phyloP scores from a whole-genome alignment of 1,140 invertebrate genomes.

The Chlorops oryzae region DNA sequence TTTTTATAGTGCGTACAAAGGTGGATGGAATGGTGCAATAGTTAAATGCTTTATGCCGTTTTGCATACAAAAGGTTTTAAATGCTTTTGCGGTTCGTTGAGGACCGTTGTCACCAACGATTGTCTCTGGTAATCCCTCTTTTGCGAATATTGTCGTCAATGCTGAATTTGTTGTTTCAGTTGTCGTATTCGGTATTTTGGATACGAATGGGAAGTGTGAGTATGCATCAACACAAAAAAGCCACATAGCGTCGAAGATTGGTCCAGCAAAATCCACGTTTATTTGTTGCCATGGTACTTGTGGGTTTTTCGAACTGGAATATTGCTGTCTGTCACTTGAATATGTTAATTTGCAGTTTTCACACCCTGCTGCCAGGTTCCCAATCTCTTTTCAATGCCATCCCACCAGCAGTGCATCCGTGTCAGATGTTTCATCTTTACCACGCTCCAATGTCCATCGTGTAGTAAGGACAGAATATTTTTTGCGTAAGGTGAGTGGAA shows the following conservation, averaged over 20 bases:
- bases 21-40: background rate
- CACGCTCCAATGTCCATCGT: no score
- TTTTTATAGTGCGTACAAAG: no score
- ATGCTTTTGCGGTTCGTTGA: background rate
- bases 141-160: background rate
- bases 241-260: background rate
- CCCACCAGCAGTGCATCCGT: no score
- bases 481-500: no score
- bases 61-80: background rate
- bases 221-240: background rate
- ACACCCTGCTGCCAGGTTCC: no score
- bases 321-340: background rate
- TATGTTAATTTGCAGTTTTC: no score
- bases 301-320: no score
- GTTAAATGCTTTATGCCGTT: background rate
- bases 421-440: no score
- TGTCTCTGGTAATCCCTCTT: background rate
- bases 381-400: no score
- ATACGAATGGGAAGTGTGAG: background rate
- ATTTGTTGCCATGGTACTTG: background rate
- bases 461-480: no score
- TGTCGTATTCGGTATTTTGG: background rate
- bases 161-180: background rate
- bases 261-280: slow-evolving; percentile 2
- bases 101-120: background rate